Evolutionary conservation across 1,140 invertebrate species (phyloP).

Genomic region (Nymphalis io): DNA sequence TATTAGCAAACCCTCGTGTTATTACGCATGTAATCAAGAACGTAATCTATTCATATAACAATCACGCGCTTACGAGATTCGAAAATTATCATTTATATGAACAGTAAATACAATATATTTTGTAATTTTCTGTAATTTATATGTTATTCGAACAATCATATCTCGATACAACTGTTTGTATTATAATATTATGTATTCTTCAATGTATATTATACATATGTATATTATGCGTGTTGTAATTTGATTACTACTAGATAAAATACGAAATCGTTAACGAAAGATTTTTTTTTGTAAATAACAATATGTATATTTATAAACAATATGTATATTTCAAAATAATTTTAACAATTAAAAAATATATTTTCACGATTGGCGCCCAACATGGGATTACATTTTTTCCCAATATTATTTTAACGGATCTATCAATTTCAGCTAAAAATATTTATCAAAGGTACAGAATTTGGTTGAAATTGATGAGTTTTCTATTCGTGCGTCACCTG

Average conservation of each 20-base stretch:
- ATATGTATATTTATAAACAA: neutral
- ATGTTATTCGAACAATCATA: neutral
- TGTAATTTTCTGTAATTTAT: neutral
- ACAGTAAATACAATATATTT: neutral
- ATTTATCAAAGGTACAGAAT: constrained; percentile 17
- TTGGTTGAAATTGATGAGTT: constrained; percentile 25
- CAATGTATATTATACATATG: no score
- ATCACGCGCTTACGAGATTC: neutral
- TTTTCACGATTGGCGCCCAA: constrained; percentile 2
- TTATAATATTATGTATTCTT: no score
- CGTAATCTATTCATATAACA: neutral
- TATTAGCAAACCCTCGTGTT: neutral
- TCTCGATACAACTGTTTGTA: neutral
- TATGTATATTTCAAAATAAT: neutral
- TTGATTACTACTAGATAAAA: neutral
- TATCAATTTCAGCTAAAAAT: constrained; percentile 7
- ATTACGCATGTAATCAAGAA: neutral
- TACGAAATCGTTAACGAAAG: neutral
- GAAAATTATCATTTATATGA: neutral
- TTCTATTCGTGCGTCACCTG: constrained; percentile 23
- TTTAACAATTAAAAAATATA: neutral
- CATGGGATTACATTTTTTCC: neutral
- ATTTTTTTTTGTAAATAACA: neutral
- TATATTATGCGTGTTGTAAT: no score
- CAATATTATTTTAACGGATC: constrained; percentile 3